These are phyloP conservation scores for Pygoscelis antarcticus DNA, from an alignment of 2,113 vertebrate genomes.

Conservation along the genomic window DNA sequence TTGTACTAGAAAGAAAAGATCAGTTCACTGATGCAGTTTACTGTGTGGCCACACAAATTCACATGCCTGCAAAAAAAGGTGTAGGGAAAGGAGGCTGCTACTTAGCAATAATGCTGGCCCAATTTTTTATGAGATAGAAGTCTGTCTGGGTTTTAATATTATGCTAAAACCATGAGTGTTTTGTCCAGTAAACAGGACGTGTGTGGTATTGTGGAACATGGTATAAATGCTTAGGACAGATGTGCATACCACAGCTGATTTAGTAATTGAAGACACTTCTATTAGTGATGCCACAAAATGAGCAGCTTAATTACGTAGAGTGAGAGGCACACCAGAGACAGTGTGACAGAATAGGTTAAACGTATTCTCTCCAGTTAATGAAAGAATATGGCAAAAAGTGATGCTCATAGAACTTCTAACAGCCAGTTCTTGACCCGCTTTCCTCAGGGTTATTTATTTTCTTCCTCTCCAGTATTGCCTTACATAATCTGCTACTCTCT, in stretches of 20 bases:
- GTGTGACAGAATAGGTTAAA: not conserved
- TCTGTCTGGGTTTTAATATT: not conserved
- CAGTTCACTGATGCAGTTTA: not conserved
- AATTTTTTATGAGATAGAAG: not conserved
- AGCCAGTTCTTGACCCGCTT: not conserved
- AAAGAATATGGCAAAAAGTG: not conserved
- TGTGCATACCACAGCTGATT: not conserved
- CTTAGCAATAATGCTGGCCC: not conserved
- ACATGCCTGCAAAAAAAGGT: not conserved
- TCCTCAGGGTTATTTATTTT: not conserved
- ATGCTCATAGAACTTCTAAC: not conserved
- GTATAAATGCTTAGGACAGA: not conserved
- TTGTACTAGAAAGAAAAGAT: not conserved
- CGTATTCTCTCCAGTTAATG: not conserved
- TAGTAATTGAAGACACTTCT: not conserved
- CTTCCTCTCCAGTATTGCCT: not conserved
- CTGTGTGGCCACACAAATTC: not conserved
- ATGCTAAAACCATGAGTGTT: not conserved
- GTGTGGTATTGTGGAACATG: not conserved
- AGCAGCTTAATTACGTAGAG: not conserved
- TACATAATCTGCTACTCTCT: not conserved
- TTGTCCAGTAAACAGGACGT: not conserved
- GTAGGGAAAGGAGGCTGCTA: not conserved
- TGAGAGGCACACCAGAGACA: not conserved
- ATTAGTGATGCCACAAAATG: not conserved